A percentile compares a stretch with the other conserved stretches of the same genome.
Evolutionary conservation across 2,113 vertebrate species (phyloP).

Genomic region (rat (Rattus norvegicus)): DNA sequence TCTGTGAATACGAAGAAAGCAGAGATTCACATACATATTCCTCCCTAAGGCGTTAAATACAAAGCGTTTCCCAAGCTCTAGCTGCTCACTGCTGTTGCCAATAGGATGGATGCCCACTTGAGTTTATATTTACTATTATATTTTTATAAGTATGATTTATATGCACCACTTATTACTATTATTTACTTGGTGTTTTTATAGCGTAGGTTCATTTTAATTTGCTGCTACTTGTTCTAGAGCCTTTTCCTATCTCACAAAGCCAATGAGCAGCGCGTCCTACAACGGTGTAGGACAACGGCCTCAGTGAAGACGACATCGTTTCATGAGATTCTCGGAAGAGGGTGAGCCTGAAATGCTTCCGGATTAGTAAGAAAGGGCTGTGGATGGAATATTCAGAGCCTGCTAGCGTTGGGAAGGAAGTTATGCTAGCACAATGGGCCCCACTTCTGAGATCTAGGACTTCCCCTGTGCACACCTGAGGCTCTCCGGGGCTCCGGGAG

Average conservation of each 20-base stretch:
- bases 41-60: neutral
- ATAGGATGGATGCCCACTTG: neutral
- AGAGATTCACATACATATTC: neutral
- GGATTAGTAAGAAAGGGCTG: neutral
- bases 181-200: conserved; percentile 12
- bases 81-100: neutral
- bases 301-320: neutral
- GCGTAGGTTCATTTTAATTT: neutral
- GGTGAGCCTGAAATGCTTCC: neutral
- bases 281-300: neutral
- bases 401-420: neutral
- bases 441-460: neutral
- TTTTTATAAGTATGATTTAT: too few species aligned
- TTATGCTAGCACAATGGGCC: neutral
- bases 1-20: conserved; percentile 23
- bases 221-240: conserved; percentile 4
- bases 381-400: neutral
- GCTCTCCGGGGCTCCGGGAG: neutral
- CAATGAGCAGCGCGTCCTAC: neutral
- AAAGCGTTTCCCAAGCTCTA: neutral
- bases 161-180: neutral
- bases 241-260: conserved; percentile 15
- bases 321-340: neutral
- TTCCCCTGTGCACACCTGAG: neutral
- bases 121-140: neutral